Evolutionary conservation across 2,113 vertebrate genomes (phyloP), one percentile per base, ranked within the genome.

Genomic region (Scophthalmus maximus): DNA sequence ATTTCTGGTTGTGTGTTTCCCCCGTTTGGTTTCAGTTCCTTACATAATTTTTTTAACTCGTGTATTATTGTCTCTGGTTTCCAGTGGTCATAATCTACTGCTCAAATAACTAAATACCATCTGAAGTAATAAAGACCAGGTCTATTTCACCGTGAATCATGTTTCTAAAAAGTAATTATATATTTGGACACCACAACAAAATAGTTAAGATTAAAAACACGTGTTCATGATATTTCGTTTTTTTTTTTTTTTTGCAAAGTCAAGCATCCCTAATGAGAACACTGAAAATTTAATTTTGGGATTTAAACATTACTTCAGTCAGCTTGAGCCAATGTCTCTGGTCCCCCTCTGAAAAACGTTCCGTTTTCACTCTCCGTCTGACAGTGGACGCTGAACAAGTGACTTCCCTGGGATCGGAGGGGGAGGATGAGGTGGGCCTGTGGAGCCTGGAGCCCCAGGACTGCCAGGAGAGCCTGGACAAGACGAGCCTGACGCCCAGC

Each of bases 401-500:
- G 57, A 88, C 72, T 65, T 89, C 84, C 5, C 87, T 93, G 81
- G 93, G 91, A 38, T 94, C 94, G 10, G 94, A 94, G 59, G 93
- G 91, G 29, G 93, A 94, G 73, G 92, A 94, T 93, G 93, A 94
- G 59, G 89, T 83, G 49, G 82, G 89, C 8, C 66, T 89, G 30
- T 94, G 93, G 92, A 86, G 87, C 76, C 74, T 91, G 83, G 93
- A 94, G 76, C 85, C 73, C 61, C 91, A 86, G 84, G 93, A 94
- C 73, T 80, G 83, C 73, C 88, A 83, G 77, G 92, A 92, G 82
- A 88, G 83, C 80, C 89, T 88, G 76, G 91, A 92, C 71, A 93
- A 93, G 83, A 87, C 87, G 0, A 94, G 92, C 73, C 79, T 92
- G 87, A 94, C 91, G 1, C 85, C 90, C 53, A 94, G 91, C 14